phyloP scores from a whole-genome alignment of 2,113 vertebrate genomes.

The Mus pahari region DNA sequence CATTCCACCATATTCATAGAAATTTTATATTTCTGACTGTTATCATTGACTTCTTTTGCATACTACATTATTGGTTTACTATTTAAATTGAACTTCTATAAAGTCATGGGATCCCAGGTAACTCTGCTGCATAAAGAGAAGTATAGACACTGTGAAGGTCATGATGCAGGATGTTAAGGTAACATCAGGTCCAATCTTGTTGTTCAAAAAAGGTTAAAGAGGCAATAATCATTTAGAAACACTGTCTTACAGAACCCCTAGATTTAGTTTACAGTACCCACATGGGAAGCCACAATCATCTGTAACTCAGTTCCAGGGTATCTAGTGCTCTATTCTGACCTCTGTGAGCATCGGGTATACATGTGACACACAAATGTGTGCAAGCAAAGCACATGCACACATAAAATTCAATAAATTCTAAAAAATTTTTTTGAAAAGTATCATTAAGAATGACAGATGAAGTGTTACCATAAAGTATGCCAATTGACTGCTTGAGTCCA shows the following conservation, averaged over 20 bases:
- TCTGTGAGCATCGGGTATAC: neutral
- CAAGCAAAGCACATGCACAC: neutral
- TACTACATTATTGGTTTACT: neutral
- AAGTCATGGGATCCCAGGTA: neutral
- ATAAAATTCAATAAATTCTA: neutral
- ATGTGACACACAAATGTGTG: neutral
- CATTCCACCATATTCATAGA: conserved; percentile 10
- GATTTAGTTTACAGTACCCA: neutral
- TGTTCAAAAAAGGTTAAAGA: neutral
- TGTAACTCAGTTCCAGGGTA: neutral
- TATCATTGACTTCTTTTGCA: conserved; percentile 27
- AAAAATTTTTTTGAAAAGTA: neutral
- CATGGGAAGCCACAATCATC: neutral
- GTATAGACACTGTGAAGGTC: neutral
- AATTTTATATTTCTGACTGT: conserved; percentile 20
- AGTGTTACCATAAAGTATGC: neutral
- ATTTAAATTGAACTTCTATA: conserved; percentile 17
- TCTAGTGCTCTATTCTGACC: neutral
- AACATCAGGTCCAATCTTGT: neutral
- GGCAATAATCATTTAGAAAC: neutral
- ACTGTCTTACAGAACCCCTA: neutral
- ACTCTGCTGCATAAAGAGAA: neutral
- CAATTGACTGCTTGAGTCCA: neutral
- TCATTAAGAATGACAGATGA: conserved; percentile 9
- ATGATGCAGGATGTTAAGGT: conserved; percentile 12